Evolutionary conservation across 2,888 invertebrate species (phyloP).

Genomic region (Amphipoea lucens): DNA sequence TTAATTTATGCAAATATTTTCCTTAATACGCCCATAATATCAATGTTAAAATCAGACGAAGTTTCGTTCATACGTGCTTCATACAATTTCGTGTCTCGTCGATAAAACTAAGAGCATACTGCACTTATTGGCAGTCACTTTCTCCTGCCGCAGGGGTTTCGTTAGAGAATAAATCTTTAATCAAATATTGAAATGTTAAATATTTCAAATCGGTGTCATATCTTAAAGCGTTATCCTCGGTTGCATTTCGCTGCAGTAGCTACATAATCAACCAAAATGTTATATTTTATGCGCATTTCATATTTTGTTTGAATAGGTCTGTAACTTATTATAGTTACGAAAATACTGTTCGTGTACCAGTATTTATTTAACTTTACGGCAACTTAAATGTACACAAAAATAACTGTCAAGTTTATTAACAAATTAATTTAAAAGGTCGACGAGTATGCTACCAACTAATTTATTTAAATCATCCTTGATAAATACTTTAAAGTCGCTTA

Average conservation of each 20-base stretch:
- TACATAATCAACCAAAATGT: neutral
- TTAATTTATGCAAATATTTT: neutral
- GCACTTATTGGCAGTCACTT: slow-evolving; percentile 29
- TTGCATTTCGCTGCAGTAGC: neutral
- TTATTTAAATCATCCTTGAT: slow-evolving; percentile 53
- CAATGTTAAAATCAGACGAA: neutral
- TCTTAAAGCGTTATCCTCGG: neutral
- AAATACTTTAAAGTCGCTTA: slow-evolving; percentile 54
- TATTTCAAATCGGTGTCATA: slow-evolving; percentile 16
- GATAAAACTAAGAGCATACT: neutral
- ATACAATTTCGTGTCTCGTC: neutral
- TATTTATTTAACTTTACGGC: neutral
- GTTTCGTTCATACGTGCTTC: neutral
- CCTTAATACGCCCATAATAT: neutral
- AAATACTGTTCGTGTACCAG: neutral
- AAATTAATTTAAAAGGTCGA: slow-evolving; percentile 36
- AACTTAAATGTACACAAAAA: neutral
- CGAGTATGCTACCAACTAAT: slow-evolving; percentile 25
- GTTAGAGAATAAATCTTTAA: slow-evolving; percentile 16
- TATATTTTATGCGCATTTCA: too few species aligned
- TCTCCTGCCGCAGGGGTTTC: slow-evolving; percentile 26
- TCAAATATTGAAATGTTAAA: slow-evolving; percentile 28
- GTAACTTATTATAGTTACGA: neutral
- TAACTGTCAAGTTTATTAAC: slow-evolving; percentile 6
- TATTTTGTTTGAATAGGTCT: neutral